Base-by-base conservation (phyloP, 2,888 invertebrate genomes). In the Caenorhabditis angaria region DNA sequence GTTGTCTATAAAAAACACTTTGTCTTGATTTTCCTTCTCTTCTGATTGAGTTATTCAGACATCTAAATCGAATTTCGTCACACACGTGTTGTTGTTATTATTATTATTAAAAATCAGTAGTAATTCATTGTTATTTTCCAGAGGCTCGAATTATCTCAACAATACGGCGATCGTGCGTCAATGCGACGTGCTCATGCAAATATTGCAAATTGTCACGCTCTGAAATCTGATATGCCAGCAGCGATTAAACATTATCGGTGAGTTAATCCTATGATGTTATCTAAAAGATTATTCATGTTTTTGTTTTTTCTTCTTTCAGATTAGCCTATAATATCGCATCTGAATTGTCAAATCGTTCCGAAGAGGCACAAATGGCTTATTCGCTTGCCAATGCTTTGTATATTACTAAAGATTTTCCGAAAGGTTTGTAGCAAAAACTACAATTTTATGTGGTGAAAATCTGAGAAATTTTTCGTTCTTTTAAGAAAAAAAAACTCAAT, bases 111-210 rank as follows among this genome's bases (percentile, higher is more conserved):
- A 12, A 41, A 6, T 41, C 5, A 41, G 10, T 3, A 41, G 10
- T 41, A 41, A 14, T 32, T 8, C 6, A 53, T 67, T 59, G 41
- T 14, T 56, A 10, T 47, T 20, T 69, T 74, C 62, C 69, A 74
- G 74, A 69, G 74, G 63, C 66, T 74, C 27, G 74, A 74, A 69
- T 66, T 74, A 63, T 65, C 74, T 5, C 69, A 74, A 70, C 69
- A 74, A 66, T 74, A 66, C 64, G 74, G 74, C 32, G 74, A 74
- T 53, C 41, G 69, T 14, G 56, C 64, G 27, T 69, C 69, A 27
- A 65, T 66, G 70, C 59, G 74, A 56, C 59, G 74, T n/a, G 74
- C 74, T 41, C 69, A 74, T 54, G 69, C 74, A 0, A 74, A 74
- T 53, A 74, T 74, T 51, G 74, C 69, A 22, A 74, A 74, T 70